phyloP scores from a whole-genome alignment of 2,888 invertebrate species.

The Gymnocheta viridis region DNA sequence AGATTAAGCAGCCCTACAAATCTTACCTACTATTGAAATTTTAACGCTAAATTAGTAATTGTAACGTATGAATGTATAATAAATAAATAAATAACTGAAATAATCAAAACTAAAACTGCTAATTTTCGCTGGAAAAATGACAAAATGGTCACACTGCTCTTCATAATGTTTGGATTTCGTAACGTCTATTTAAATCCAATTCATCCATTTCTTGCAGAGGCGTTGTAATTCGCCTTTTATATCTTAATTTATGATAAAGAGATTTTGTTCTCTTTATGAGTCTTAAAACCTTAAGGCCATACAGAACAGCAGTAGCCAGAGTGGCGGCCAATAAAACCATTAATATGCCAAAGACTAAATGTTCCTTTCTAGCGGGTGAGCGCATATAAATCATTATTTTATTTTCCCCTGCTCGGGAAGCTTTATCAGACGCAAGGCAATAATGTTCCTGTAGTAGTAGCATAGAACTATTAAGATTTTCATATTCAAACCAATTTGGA shows the following conservation, averaged over 20 bases:
- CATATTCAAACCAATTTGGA: slow-evolving; percentile 66
- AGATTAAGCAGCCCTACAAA: too few relatives aligned
- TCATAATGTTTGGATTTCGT: slow-evolving; percentile 58
- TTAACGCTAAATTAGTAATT: too few relatives aligned
- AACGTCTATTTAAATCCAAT: slow-evolving; percentile 57
- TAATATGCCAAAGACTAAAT: slow-evolving; percentile 70
- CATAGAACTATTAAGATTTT: slow-evolving; percentile 11
- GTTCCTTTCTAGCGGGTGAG: slow-evolving; percentile 62
- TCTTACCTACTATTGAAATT: too few relatives aligned
- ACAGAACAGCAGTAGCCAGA: slow-evolving; percentile 68
- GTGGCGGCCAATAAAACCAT: slow-evolving; percentile 70
- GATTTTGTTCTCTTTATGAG: slow-evolving; percentile 69
- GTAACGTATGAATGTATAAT: too few relatives aligned
- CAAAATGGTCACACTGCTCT: not conserved
- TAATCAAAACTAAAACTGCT: too few relatives aligned
- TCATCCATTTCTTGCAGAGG: slow-evolving; percentile 72
- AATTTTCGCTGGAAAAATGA: not conserved
- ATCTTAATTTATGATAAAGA: slow-evolving; percentile 67
- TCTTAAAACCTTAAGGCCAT: slow-evolving; percentile 66
- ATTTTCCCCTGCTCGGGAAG: slow-evolving; percentile 6
- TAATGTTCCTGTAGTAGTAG: slow-evolving; percentile 22
- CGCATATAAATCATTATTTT: slow-evolving; percentile 62
- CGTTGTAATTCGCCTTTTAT: slow-evolving; percentile 69
- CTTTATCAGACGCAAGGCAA: slow-evolving; percentile 1
- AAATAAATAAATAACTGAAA: not conserved